These are phyloP conservation scores for Cyphomyrmex costatus DNA, from an alignment of 1,140 invertebrate genomes.

Conservation along the genomic window DNA sequence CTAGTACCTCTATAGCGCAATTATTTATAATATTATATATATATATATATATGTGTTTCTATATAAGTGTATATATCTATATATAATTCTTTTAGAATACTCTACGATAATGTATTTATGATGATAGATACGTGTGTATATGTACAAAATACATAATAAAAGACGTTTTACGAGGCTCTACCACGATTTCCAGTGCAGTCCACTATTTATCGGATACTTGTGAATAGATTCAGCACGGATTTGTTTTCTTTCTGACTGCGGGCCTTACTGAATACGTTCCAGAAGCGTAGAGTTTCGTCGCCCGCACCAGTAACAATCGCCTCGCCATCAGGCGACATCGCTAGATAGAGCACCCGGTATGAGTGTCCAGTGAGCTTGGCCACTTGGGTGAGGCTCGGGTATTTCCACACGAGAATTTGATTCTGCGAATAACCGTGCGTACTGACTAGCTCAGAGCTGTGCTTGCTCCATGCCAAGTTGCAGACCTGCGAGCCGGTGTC, in stretches of 20 bases:
- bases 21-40: constrained; percentile 51
- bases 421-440: constrained; percentile 99
- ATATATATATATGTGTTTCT: constrained; percentile 32
- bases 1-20: constrained; percentile 49
- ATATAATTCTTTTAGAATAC: constrained; percentile 19
- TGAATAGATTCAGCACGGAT: constrained; percentile 98
- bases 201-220: constrained; percentile 91
- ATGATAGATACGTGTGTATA: constrained; percentile 19
- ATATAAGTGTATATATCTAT: not conserved
- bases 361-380: constrained; percentile 99
- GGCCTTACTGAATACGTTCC: constrained; percentile 99
- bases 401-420: constrained; percentile 99
- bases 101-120: constrained; percentile 14
- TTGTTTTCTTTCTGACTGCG: constrained; percentile 98
- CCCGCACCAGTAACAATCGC: constrained; percentile 99
- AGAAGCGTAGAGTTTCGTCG: constrained; percentile 99
- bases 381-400: constrained; percentile 98
- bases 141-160: constrained; percentile 59
- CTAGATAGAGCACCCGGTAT: constrained; percentile 98
- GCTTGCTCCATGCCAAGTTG: constrained; percentile 99
- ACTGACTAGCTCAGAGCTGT: constrained; percentile 98
- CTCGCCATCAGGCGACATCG: constrained; percentile 99
- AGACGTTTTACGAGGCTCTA: not conserved
- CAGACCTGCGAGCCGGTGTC: constrained; percentile 99
- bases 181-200: not conserved